Evolutionary conservation across 1,140 invertebrate genomes (phyloP), one percentile per base, ranked within the genome.

Genomic region (Brachionus plicatilis): DNA sequence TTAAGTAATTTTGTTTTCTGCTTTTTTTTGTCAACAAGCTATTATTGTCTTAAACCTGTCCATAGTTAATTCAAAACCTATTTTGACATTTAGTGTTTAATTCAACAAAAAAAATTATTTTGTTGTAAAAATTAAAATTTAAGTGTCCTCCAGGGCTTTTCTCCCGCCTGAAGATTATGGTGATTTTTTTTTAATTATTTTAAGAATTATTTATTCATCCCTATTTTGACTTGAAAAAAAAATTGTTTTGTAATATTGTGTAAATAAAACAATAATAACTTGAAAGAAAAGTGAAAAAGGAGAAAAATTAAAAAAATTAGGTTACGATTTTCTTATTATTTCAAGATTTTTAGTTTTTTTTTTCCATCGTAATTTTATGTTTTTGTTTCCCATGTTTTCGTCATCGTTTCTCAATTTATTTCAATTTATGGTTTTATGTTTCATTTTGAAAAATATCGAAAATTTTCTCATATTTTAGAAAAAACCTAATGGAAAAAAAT

Each of bases 321-420:
- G 53, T 60, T 60, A 60, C 53, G 53, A 60, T 60, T 60, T 60
- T 60, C 53, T 60, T 60, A 60, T 60, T 60, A 60, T 60, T 60
- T 60, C 53, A 60, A 60, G 53, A 60, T 20, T 60, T 37, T 60
- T 8, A 20, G 20, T 20, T 20, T 60, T 60, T 20, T 60, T 60
- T 56, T 56, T 56, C 17, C 50, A 56, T 56, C 50, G 50, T 20
- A 56, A 17, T 56, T 56, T 60, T 60, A 60, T 60, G 53, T 20
- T 60, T 60, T 60, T 60, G 53, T 60, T 60, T 60, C 53, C 53
- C 53, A 60, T 60, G 53, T 60, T 60, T 60, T 60, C 20, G 53
- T 60, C 53, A 60, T 60, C 53, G 53, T 60, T 53, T 53, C 17
- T 53, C 47, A 53, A 53, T 53, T 53, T 53, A 60, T 20, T 20